phyloP scores from a whole-genome alignment of 1,140 invertebrate species.

The Berghia stephanieae region DNA sequence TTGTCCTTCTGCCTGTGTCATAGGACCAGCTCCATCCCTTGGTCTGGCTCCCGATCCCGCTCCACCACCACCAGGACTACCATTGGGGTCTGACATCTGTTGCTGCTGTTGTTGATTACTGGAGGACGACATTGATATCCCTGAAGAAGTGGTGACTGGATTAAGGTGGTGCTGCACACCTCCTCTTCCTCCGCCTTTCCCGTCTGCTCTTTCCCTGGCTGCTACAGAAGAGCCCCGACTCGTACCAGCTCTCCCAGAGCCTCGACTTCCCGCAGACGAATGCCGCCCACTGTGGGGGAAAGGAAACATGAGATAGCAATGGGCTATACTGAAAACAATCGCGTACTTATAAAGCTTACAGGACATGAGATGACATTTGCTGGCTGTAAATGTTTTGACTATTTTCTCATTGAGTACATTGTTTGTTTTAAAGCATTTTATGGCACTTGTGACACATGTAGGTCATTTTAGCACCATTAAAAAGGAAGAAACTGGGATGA shows the following conservation, averaged over 20 bases:
- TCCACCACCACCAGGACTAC: slow-evolving; percentile 28
- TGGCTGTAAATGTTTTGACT: too few species aligned
- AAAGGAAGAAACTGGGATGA: too few species aligned
- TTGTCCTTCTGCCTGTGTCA: slow-evolving; percentile 35
- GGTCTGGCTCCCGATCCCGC: slow-evolving; percentile 50
- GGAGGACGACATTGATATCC: neutral
- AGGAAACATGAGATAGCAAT: too few species aligned
- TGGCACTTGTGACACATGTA: too few species aligned
- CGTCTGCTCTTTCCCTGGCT: slow-evolving; percentile 14
- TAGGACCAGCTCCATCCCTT: slow-evolving; percentile 48
- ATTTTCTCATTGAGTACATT: too few species aligned
- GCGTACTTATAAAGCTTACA: too few species aligned
- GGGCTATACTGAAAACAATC: too few species aligned
- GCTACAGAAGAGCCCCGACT: slow-evolving; percentile 8
- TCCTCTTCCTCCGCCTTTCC: slow-evolving; percentile 1
- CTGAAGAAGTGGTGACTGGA: neutral
- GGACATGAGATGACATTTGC: too few species aligned
- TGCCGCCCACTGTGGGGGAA: slow-evolving; percentile 34
- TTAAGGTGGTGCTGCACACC: neutral
- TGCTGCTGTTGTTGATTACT: slow-evolving; percentile 1
- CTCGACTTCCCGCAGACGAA: slow-evolving; percentile 31
- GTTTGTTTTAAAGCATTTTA: too few species aligned
- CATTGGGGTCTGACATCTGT: slow-evolving; percentile 10
- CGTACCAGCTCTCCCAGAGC: slow-evolving; percentile 20
- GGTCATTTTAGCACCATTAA: too few species aligned